phyloP scores from a whole-genome alignment of 2,113 vertebrate species.

The Pseudolaguvia tuberculata region DNA sequence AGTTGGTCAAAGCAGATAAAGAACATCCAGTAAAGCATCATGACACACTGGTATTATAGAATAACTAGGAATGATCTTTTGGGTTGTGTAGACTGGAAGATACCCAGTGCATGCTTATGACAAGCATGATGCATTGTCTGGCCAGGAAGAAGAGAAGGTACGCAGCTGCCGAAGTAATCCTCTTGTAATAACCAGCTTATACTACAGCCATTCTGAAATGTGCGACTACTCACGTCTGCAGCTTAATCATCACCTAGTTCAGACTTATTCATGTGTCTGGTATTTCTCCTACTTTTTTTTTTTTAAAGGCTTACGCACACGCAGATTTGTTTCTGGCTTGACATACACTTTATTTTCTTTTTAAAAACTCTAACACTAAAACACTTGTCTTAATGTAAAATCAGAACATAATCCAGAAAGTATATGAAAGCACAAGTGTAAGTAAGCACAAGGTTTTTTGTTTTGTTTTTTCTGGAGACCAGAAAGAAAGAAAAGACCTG shows the following conservation, averaged over 20 bases:
- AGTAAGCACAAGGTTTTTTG: too few relatives aligned
- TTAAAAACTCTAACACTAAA: not conserved
- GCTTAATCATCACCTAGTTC: slow-evolving; percentile 22
- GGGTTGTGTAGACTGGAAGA: not conserved
- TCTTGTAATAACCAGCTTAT: slow-evolving; percentile 12
- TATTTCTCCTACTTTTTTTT: slow-evolving; percentile 19
- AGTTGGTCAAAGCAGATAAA: too few relatives aligned
- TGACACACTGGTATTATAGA: too few relatives aligned
- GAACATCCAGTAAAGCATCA: too few relatives aligned
- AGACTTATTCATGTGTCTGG: not conserved
- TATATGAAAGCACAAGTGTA: not conserved
- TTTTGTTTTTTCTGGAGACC: not conserved
- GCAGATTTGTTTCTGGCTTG: too few relatives aligned
- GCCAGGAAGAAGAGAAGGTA: slow-evolving; percentile 21
- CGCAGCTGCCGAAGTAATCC: slow-evolving; percentile 15
- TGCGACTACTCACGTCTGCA: slow-evolving; percentile 5
- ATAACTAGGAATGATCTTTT: too few relatives aligned
- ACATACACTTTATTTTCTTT: too few relatives aligned
- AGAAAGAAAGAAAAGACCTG: slow-evolving; percentile 4
- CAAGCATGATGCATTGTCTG: slow-evolving; percentile 11
- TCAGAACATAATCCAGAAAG: not conserved
- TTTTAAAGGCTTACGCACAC: not conserved
- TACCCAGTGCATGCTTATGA: not conserved
- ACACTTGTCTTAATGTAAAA: not conserved
- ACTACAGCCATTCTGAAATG: slow-evolving; percentile 12